Base-by-base conservation (phyloP, 1,140 invertebrate genomes). In the Drosophila arizonae region DNA sequence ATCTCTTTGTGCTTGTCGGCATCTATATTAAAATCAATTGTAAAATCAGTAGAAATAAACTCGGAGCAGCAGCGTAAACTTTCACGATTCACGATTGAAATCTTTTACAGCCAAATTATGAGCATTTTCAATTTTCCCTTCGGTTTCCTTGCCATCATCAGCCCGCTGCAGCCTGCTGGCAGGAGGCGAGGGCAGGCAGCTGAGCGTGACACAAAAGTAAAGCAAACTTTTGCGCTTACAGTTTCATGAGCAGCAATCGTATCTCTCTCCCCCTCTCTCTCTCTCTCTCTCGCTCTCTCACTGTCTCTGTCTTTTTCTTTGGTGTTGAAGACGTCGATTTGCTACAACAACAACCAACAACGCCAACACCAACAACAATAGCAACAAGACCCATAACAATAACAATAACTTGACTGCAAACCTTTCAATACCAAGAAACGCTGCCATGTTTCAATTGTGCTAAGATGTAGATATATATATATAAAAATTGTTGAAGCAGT, bases 51-150 rank as follows among this genome's bases (percentile, higher is more conserved):
- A 73, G 77, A 87, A 86, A 87, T 70, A 79, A 82, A 88, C 69
- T 84, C 56, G 62, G 62, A 81, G 58, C 63, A 61, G 71, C 66
- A 75, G 72, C 48, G 58, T 70, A 82, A 84, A 88, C 69, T 87
- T 78, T 84, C 52, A 79, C 79, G 76, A 84, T 87, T 88, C 80
- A 88, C 85, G 84, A 88, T 88, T 88, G 84, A 88, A 88, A 88
- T 88, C 84, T 88, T 88, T 88, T 88, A 88, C 79, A 87, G 84
- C 74, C 80, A 79, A 88, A 88, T 88, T 88, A 88, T 88, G 84
- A 88, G 77, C 70, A 88, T 88, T 88, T 88, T 88, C 84, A 88
- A 88, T 88, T 89, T 88, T 65, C 68, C 62, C 62, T 72, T 67
- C 66, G 10, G 41, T 11, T n/a, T 26, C 24, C 36, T 33, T 57